phyloP scores from a whole-genome alignment of 2,888 invertebrate genomes.

The Acronicta leporina region DNA sequence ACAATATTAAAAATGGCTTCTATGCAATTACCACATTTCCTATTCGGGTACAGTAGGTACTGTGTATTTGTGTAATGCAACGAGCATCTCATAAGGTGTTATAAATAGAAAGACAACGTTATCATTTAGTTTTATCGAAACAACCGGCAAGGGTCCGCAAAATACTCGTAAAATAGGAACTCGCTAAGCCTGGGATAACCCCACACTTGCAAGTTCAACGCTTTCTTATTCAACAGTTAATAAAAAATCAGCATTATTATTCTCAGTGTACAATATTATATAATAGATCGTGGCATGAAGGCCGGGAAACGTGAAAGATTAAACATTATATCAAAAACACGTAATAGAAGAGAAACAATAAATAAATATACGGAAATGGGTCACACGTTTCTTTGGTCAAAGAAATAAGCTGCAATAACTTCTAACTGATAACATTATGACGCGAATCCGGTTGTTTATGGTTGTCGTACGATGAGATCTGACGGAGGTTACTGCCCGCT shows the following conservation, averaged over 20 bases:
- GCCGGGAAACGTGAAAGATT: constrained; percentile 4
- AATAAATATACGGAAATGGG: constrained; percentile 35
- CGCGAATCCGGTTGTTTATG: constrained; percentile 53
- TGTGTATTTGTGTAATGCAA: too few species aligned
- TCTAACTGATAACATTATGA: constrained; percentile 39
- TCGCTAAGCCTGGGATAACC: too few species aligned
- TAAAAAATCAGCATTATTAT: background rate
- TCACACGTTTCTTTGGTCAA: constrained; percentile 37
- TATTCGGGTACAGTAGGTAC: too few species aligned
- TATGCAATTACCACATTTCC: too few species aligned
- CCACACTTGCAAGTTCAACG: too few species aligned
- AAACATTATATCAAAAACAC: constrained; percentile 26
- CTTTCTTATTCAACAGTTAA: background rate
- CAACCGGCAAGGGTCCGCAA: too few species aligned
- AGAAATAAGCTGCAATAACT: constrained; percentile 45
- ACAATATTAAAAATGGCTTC: too few species aligned
- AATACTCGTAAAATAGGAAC: too few species aligned
- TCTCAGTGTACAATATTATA: background rate
- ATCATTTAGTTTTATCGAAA: too few species aligned
- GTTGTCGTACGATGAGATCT: constrained; percentile 52
- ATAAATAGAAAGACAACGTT: too few species aligned
- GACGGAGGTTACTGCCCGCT: constrained; percentile 62
- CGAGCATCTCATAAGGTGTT: too few species aligned
- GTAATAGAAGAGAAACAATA: constrained; percentile 11
- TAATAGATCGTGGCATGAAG: background rate